A percentile compares a stretch with the other conserved stretches of the same genome.
Conservation (phyloP, 2,797 vertebrate genomes). For the Phoxinus dragarum region DNA sequence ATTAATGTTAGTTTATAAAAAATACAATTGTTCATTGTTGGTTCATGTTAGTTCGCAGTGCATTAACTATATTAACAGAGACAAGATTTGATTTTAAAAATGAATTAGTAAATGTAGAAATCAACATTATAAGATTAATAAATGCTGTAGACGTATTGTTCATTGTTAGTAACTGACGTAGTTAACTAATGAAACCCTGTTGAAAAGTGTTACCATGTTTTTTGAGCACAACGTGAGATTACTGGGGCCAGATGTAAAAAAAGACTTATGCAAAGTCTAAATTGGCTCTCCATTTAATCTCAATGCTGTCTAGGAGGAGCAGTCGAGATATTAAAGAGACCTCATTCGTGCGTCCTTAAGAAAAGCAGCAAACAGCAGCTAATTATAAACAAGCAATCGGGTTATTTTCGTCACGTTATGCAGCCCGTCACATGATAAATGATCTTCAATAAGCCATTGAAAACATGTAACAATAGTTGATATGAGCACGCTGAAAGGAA, state of each 20-base stretch:
- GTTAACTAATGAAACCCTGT: neutral
- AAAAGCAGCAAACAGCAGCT: constrained; percentile 7
- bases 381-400: constrained; percentile 4
- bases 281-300: neutral
- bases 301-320: neutral
- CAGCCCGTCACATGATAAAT: constrained; percentile 43
- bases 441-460: constrained; percentile 49
- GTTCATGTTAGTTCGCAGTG: neutral
- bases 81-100: neutral
- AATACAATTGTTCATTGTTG: neutral
- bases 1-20: neutral
- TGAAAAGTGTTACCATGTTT: neutral
- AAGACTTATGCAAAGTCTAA: neutral
- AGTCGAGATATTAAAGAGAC: neutral
- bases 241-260: neutral
- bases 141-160: neutral
- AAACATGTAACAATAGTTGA: constrained; percentile 41
- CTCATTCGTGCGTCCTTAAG: neutral
- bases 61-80: neutral
- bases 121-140: neutral
- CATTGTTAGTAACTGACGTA: neutral
- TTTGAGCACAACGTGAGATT: neutral
- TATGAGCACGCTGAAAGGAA: constrained; percentile 45
- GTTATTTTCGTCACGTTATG: constrained; percentile 20
- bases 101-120: neutral